phyloP scores from a whole-genome alignment of 2,113 vertebrate genomes.

The Garra rufa region DNA sequence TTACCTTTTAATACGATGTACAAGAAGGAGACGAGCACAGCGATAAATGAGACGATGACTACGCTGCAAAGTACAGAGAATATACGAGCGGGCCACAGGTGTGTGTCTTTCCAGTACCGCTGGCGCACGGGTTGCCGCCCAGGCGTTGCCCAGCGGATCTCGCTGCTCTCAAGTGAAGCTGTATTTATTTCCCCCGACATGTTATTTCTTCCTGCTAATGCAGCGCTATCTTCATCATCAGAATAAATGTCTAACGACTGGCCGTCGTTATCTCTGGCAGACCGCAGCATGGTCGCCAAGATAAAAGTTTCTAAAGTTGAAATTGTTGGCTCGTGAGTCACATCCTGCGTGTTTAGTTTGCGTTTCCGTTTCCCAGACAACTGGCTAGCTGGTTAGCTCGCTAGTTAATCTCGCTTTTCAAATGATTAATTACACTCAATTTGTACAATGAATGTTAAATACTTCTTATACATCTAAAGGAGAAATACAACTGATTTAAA shows the following conservation, averaged over 20 bases:
- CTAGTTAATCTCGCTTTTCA: neutral
- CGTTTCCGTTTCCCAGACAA: constrained; percentile 43
- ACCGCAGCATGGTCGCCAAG: neutral
- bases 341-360: neutral
- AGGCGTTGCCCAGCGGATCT: neutral
- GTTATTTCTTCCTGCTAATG: neutral
- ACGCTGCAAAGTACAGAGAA: constrained; percentile 50
- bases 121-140: neutral
- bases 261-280: neutral
- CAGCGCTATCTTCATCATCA: constrained; percentile 12
- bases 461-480: no score
- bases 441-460: neutral
- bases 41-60: constrained; percentile 46
- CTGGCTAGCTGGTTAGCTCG: neutral
- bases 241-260: constrained; percentile 15
- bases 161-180: constrained; percentile 1
- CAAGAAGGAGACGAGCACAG: constrained; percentile 45
- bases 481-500: neutral
- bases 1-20: constrained; percentile 60
- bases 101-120: constrained; percentile 19
- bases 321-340: constrained; percentile 14
- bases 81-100: constrained; percentile 49
- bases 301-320: constrained; percentile 12
- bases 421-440: neutral
- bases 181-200: neutral